Conservation (phyloP, 2,113 vertebrate species). For the Cephalopholis sonnerati region DNA sequence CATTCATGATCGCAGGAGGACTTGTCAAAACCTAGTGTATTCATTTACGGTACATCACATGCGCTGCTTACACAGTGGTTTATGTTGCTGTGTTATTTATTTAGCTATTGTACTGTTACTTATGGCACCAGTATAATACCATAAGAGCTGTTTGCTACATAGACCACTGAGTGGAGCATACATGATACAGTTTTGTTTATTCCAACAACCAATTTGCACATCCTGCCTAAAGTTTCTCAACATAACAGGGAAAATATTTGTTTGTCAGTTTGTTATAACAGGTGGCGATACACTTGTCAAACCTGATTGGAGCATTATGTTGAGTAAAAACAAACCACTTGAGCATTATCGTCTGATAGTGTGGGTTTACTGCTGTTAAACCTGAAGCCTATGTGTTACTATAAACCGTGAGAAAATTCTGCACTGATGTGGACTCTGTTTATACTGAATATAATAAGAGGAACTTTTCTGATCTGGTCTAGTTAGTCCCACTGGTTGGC, state of each 20-base stretch:
- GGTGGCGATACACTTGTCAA: neutral
- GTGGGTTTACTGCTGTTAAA: neutral
- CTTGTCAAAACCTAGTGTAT: neutral
- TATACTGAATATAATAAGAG: conserved; percentile 8
- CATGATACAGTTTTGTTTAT: neutral
- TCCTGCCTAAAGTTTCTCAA: neutral
- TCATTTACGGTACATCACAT: neutral
- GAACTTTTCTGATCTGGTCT: neutral
- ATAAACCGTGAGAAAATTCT: conserved; percentile 48
- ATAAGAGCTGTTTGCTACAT: neutral
- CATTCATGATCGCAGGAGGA: too few relatives aligned
- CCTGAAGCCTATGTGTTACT: accelerated
- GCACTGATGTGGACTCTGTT: neutral
- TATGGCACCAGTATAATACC: neutral
- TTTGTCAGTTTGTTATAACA: neutral
- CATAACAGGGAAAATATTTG: neutral
- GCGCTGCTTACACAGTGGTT: too few relatives aligned
- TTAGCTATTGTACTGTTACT: neutral
- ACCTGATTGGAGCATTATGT: neutral
- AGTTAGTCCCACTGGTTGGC: conserved; percentile 20
- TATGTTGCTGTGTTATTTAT: neutral
- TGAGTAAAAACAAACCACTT: neutral
- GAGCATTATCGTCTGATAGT: neutral
- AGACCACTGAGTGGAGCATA: neutral
- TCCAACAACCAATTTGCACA: neutral